Evolutionary conservation across 2,888 invertebrate species (phyloP), one percentile per base, ranked within the genome.

Genomic region (Limnephilus marmoratus): DNA sequence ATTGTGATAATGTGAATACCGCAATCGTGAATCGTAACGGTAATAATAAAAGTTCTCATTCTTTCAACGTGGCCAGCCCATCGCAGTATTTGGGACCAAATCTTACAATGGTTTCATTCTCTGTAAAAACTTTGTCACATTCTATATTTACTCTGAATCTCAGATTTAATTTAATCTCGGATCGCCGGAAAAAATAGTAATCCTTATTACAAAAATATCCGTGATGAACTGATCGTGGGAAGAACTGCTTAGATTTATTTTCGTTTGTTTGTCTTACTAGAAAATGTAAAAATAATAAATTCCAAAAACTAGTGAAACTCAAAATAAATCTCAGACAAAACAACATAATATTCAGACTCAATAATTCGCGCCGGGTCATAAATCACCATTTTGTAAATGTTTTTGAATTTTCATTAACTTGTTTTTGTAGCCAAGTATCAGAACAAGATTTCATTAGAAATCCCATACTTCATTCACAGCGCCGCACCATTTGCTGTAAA

Each of bases 401-500:
- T 68, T 68, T 68, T 24, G 7, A 24, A 68, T 68, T 68, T 68
- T 68, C 68, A 68, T 68, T 68, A 68, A 68, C 68, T 68, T 68
- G 68, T 68, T 68, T 68, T 68, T 68, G 68, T 68, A 68, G 68
- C 68, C 68, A 68, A 68, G 68, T 68, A 68, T 68, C 68, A 68
- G 68, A 68, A 68, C 68, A 24, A 68, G 24, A 68, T 68, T 68
- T 68, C 68, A 68, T n/a, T 68, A 68, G 68, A 68, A 68, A 24
- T 68, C 68, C 24, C 68, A n/a, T 68, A n/a, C 68, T 68, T 68
- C 68, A 68, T 68, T 68, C 68, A 68, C 68, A n/a, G 68, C 68
- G 68, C 9, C 24, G 2, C 68, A 68, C 68, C 68, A 68, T 68
- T 68, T n/a, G 68, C n/a, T 68, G 68, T 68, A 68, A 68, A n/a